phyloP scores from a whole-genome alignment of 1,140 invertebrate species.

The Acyrthosiphon pisum region DNA sequence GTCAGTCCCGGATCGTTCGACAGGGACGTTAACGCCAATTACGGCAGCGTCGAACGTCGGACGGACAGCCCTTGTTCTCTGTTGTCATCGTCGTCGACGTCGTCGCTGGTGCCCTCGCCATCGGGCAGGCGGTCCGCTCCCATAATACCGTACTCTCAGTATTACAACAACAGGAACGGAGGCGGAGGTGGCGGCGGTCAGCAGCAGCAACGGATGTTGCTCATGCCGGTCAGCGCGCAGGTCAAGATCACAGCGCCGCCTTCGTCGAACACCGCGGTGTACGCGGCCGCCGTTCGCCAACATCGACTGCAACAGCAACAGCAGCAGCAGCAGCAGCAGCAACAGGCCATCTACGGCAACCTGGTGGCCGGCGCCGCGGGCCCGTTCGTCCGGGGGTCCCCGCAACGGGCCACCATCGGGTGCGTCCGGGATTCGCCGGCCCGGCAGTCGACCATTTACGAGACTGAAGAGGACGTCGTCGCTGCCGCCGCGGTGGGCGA shows the following conservation, averaged over 20 bases:
- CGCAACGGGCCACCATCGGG: constrained; percentile 58
- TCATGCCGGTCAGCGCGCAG: constrained; percentile 50
- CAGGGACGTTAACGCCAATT: constrained; percentile 34
- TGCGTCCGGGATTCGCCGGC: constrained; percentile 49
- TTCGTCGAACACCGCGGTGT: not conserved
- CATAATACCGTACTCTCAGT: constrained; percentile 55
- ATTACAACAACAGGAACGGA: constrained; percentile 52
- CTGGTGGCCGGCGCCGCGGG: constrained; percentile 24
- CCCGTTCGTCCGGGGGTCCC: constrained; percentile 54
- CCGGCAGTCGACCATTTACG: constrained; percentile 58
- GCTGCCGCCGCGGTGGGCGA: not conserved
- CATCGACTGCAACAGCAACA: not conserved
- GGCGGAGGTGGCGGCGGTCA: not conserved
- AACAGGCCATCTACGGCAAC: constrained; percentile 11
- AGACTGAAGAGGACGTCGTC: constrained; percentile 54
- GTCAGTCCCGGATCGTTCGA: constrained; percentile 57
- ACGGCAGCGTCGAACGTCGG: not conserved
- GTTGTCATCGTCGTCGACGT: constrained; percentile 13
- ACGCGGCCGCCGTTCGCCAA: not conserved
- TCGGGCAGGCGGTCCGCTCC: constrained; percentile 57
- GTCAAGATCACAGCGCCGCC: constrained; percentile 46
- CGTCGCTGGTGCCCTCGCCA: not conserved
- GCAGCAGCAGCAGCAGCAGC: not conserved
- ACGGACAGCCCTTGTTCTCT: constrained; percentile 41
- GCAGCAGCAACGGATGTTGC: constrained; percentile 11